These are phyloP conservation scores for Sarotherodon lohbergeri DNA, from an alignment of 2,113 vertebrate species.

Conservation along the genomic window DNA sequence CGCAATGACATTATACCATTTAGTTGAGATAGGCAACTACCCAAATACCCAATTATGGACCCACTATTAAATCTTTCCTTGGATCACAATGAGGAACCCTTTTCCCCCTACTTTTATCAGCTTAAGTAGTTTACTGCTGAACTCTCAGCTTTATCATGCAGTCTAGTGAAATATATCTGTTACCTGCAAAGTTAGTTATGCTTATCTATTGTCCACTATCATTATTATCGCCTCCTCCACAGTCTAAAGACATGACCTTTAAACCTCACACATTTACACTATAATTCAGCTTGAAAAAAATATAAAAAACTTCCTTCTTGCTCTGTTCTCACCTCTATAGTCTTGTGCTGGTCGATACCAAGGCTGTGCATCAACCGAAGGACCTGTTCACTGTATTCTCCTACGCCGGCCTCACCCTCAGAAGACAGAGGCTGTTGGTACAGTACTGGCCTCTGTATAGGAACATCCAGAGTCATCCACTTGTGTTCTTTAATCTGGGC, in stretches of 20 bases:
- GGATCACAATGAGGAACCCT: not conserved
- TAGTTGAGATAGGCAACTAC: not conserved
- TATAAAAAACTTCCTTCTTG: not conserved
- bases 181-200: not conserved
- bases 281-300: not conserved
- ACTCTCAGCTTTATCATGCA: not conserved
- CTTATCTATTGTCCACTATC: not conserved
- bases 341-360: constrained; percentile 97
- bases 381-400: constrained; percentile 94
- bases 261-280: not conserved
- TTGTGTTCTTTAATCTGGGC: constrained; percentile 97
- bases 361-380: constrained; percentile 96
- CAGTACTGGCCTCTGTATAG: constrained; percentile 83
- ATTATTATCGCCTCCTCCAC: not conserved
- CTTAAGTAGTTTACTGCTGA: not conserved
- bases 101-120: accelerated
- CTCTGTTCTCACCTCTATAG: constrained; percentile 83
- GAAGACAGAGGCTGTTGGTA: constrained; percentile 76
- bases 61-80: not conserved
- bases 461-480: constrained; percentile 93
- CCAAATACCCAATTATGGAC: not conserved
- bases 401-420: constrained; percentile 79
- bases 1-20: not conserved
- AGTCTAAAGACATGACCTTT: not conserved
- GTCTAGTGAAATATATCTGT: not conserved